Evolutionary conservation across 2,113 vertebrate species (phyloP).

Genomic region (Cnemophilus loriae): DNA sequence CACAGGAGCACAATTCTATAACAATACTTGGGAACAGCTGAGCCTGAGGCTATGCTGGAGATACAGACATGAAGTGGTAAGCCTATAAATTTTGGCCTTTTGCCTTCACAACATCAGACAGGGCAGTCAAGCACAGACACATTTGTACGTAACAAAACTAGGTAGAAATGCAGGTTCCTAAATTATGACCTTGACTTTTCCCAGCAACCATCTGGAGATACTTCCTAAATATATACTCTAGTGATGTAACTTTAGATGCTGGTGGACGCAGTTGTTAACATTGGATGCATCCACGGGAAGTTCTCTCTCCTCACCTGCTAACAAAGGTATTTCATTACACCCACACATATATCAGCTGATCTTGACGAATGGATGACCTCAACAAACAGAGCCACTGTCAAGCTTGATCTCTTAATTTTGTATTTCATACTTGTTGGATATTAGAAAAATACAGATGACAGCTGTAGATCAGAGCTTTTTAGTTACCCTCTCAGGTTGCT

Average conservation of each 20-base stretch:
- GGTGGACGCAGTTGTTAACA: neutral
- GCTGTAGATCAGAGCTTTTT: neutral
- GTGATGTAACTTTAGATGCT: neutral
- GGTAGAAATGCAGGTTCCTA: neutral
- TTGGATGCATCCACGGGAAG: neutral
- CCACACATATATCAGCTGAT: neutral
- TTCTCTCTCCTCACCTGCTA: neutral
- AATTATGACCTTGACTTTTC: neutral
- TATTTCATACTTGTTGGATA: neutral
- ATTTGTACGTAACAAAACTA: neutral
- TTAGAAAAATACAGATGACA: neutral
- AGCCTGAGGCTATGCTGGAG: neutral
- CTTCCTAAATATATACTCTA: neutral
- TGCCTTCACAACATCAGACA: neutral
- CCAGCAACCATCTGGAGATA: neutral
- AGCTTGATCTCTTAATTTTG: neutral
- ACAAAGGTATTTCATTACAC: neutral
- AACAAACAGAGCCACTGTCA: neutral
- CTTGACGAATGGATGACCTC: neutral
- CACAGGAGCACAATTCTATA: neutral
- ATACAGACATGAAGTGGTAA: neutral
- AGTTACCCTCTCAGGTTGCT: neutral
- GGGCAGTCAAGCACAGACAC: neutral
- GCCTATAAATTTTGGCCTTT: neutral
- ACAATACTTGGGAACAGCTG: neutral